These are phyloP conservation scores for Pontoporia blainvillei DNA, from an alignment of 2,113 vertebrate species.

Conservation along the genomic window DNA sequence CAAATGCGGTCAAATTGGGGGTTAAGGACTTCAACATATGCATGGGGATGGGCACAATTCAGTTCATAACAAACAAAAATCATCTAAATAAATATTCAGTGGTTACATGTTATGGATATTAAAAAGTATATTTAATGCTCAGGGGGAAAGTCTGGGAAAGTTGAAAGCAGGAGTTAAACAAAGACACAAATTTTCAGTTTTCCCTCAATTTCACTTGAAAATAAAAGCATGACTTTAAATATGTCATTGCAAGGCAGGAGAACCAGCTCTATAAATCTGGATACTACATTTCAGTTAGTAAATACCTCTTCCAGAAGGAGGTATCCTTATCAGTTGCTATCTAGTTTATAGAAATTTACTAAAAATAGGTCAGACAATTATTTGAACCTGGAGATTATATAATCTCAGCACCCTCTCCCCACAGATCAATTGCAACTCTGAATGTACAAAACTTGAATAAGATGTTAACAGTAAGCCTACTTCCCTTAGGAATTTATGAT, in stretches of 20 bases:
- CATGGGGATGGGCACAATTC: not conserved
- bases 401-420: not conserved
- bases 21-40: not conserved
- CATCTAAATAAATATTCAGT: not conserved
- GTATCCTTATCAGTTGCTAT: not conserved
- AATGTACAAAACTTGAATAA: constrained; percentile 3
- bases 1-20: not conserved
- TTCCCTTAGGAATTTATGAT: constrained; percentile 37
- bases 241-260: not conserved
- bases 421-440: constrained; percentile 17
- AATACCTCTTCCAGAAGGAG: not conserved
- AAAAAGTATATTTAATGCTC: not conserved
- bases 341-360: not conserved
- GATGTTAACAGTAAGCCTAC: constrained; percentile 43
- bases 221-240: not conserved
- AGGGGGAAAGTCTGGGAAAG: not conserved
- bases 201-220: not conserved
- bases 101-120: not conserved
- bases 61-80: not conserved
- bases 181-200: not conserved
- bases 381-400: not conserved
- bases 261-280: not conserved
- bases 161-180: not conserved
- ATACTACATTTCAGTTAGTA: not conserved
- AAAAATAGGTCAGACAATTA: constrained; percentile 34